Base-by-base conservation (phyloP, 1,140 invertebrate species). In the Rhopalosiphum padi region DNA sequence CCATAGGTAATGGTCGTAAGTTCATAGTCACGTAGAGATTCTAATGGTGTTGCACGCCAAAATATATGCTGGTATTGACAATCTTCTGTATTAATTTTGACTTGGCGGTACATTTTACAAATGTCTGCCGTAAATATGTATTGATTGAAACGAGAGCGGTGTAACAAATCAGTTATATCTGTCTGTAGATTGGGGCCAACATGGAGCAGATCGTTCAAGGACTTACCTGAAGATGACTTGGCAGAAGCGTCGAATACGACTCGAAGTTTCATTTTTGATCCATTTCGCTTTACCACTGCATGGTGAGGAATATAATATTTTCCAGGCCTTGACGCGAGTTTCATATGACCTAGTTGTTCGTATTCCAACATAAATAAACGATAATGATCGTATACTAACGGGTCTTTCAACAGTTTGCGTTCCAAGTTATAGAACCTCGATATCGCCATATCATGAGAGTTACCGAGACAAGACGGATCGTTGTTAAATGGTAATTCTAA, bases 241-340 rank as follows among this genome's bases (percentile, higher is more conserved):
- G 94, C 94, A 18, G 94, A 94, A 8, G 94, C 95, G 91, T 95
- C 94, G 94, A 95, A 95, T 25, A 95, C 95, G 4, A 95, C 95
- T 30, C 95, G 89, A 7, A 95, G 37, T 90, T 95, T 95, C 0
- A 95, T 95, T n/a, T 91, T 68, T 9, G 9, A 53, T 53, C 1
- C 94, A 11, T 87, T n/a, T 23, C n/a, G 91, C 53, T 68, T 43
- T 0, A 93, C 22, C 2, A 94, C 93, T 5, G 90, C 93, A 60
- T 94, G 94, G 23, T 94, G 94, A 0, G 94, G 94, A 11, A 94
- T 93, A 86, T 37, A 87, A 41, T 92, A 94, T 83, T 60, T 87
- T 30, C 93, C 94, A 0, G 88, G 51, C 8, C 5, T 5, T 11
- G 51, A 37, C 1, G 35, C 3, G 0, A 55, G 2, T 23, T 41